A percentile compares a stretch with the other conserved stretches of the same genome.
phyloP scores from a whole-genome alignment of 1,140 invertebrate genomes.

The Mya arenaria region DNA sequence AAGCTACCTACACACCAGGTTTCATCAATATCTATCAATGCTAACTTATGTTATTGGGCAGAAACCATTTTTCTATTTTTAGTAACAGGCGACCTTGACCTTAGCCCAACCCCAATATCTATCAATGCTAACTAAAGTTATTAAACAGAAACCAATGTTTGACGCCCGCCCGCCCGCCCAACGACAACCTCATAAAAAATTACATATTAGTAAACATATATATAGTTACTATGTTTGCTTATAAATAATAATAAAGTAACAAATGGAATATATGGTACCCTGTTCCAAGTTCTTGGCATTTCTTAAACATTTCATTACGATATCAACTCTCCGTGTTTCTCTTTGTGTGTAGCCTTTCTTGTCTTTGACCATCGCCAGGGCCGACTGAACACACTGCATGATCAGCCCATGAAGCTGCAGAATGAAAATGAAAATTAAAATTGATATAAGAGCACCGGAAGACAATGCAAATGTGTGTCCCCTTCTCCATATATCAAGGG shows the following conservation, averaged over 20 bases:
- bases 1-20: no score
- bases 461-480: not conserved
- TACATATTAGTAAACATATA: not conserved
- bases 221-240: not conserved
- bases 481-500: not conserved
- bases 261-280: not conserved
- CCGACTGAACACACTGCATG: constrained; percentile 24
- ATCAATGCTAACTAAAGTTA: not conserved
- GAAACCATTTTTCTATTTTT: no score
- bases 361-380: constrained; percentile 45
- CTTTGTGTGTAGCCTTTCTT: constrained; percentile 1
- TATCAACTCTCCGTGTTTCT: constrained; percentile 23
- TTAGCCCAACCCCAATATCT: no score
- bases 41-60: no score
- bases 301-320: not conserved
- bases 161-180: not conserved
- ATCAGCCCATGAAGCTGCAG: not conserved
- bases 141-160: not conserved
- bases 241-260: not conserved
- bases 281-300: not conserved
- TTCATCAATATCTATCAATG: no score
- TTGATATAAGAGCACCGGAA: not conserved
- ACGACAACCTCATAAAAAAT: not conserved
- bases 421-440: not conserved
- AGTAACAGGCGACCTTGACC: no score